Evolutionary conservation across 2,888 invertebrate genomes (phyloP).

Genomic region (Blomia tropicalis): DNA sequence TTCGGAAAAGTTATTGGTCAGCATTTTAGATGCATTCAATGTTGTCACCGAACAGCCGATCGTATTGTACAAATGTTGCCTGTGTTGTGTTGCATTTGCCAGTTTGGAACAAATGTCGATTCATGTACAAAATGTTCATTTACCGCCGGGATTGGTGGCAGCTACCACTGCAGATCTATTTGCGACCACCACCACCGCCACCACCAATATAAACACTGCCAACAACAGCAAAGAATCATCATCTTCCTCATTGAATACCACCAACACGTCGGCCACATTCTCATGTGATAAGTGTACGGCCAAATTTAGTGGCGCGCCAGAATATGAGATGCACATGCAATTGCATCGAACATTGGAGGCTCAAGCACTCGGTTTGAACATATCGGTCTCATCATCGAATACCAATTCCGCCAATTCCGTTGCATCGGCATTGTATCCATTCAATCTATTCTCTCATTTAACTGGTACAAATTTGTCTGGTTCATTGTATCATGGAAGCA

Average conservation of each 20-base stretch:
- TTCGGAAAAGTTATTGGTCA: conserved; percentile 29
- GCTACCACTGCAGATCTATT: neutral
- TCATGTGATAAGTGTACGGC: conserved; percentile 31
- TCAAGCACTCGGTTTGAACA: too few species aligned
- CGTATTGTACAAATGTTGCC: conserved; percentile 30
- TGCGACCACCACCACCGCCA: neutral
- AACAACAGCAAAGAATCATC: neutral
- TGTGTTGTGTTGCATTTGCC: conserved; percentile 30
- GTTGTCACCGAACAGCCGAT: conserved; percentile 29
- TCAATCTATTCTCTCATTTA: neutral
- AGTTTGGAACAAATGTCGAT: conserved; percentile 27
- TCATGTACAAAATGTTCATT: conserved; percentile 28
- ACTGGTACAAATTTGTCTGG: neutral
- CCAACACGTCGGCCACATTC: conserved; percentile 19
- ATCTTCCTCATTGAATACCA: neutral
- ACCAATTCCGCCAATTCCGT: neutral
- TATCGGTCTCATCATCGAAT: neutral
- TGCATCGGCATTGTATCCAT: neutral
- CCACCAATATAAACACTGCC: too few species aligned
- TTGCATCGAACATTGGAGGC: conserved; percentile 28
- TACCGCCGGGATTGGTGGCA: conserved; percentile 24
- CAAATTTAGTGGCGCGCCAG: conserved; percentile 29
- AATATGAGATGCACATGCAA: conserved; percentile 29
- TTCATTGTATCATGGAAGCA: neutral
- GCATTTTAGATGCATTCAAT: conserved; percentile 29